Evolutionary conservation across 2,113 vertebrate genomes (phyloP).

Genomic region (Microcebus lehilahytsara): DNA sequence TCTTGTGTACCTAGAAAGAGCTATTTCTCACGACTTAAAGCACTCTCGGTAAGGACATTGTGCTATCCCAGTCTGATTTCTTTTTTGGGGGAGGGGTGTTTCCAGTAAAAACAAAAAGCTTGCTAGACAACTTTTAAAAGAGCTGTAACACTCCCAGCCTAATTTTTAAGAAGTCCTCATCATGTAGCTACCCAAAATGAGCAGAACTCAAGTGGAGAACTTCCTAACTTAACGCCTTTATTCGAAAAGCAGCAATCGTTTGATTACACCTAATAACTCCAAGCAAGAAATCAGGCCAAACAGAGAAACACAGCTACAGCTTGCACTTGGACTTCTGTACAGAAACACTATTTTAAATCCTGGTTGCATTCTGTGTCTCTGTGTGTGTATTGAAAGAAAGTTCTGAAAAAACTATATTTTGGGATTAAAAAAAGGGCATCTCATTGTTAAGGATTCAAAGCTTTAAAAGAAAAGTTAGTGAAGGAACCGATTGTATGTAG

Average conservation of each 20-base stretch:
- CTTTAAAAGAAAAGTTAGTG: not conserved
- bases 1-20: not conserved
- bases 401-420: conserved; percentile 34
- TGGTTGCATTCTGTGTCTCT: not conserved
- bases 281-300: not conserved
- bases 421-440: not conserved
- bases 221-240: not conserved
- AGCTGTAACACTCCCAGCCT: not conserved
- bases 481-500: conserved; percentile 23
- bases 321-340: not conserved
- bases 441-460: conserved; percentile 37
- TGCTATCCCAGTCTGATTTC: not conserved
- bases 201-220: not conserved
- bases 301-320: not conserved
- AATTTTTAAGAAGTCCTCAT: not conserved
- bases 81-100: not conserved
- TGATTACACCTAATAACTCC: not conserved
- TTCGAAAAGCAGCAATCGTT: not conserved
- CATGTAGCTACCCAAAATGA: not conserved
- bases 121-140: not conserved
- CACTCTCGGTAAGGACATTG: not conserved
- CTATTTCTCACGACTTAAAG: not conserved
- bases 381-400: conserved; percentile 18
- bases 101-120: not conserved
- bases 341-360: conserved; percentile 13